Evolutionary conservation across 2,888 invertebrate genomes (phyloP).

Genomic region (Catocala sponsa): DNA sequence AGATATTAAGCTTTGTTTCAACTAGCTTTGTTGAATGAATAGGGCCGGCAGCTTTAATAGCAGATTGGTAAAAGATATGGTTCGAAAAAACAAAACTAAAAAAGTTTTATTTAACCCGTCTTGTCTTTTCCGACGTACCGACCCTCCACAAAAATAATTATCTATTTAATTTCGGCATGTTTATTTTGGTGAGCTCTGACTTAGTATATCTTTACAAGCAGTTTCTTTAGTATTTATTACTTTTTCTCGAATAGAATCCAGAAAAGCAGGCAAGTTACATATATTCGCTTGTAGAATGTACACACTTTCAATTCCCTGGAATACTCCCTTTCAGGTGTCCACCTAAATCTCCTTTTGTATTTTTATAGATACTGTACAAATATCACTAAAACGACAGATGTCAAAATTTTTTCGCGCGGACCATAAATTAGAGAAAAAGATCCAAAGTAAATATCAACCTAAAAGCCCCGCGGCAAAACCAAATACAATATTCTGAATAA

Average conservation of each 20-base stretch:
- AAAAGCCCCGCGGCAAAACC: constrained; percentile 83
- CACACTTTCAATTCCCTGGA: background rate
- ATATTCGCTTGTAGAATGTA: background rate
- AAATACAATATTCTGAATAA: constrained; percentile 87
- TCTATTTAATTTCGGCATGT: background rate
- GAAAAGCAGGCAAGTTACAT: background rate
- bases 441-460: constrained; percentile 84
- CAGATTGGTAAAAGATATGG: constrained; percentile 22
- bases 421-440: constrained; percentile 85
- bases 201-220: too few relatives aligned
- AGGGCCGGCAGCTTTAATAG: constrained; percentile 17
- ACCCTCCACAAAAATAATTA: background rate
- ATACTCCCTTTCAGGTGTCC: constrained; percentile 19
- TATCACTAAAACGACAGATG: constrained; percentile 75
- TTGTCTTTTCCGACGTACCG: background rate
- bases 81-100: constrained; percentile 8
- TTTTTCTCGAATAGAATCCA: background rate
- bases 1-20: constrained; percentile 10
- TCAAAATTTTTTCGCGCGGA: constrained; percentile 69
- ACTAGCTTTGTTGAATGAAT: constrained; percentile 3
- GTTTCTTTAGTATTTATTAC: background rate
- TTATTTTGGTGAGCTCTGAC: too few relatives aligned
- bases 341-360: constrained; percentile 41
- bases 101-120: constrained; percentile 10
- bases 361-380: constrained; percentile 49